Percentiles rank a stretch among this genome's conserved stretches.
Evolutionary conservation across 2,797 vertebrate genomes (phyloP).

Genomic region (Mormyrus hasselquistii): DNA sequence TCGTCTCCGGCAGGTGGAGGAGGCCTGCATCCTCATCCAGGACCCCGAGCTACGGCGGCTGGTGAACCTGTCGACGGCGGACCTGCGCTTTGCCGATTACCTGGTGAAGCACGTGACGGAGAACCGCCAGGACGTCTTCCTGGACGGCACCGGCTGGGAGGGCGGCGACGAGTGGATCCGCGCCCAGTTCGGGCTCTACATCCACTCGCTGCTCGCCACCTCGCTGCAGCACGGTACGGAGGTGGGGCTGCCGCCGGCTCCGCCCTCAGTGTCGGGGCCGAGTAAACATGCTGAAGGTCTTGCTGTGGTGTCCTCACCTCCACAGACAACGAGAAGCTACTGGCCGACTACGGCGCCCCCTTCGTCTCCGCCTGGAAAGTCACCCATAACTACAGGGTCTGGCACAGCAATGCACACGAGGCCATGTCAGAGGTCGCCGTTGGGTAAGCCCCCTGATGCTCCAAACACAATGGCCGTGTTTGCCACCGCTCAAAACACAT

Average conservation of each 20-base stretch:
- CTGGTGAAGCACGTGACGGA: slow-evolving; percentile 90
- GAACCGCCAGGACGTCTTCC: slow-evolving; percentile 89
- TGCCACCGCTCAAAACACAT: neutral
- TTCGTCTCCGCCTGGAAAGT: slow-evolving; percentile 86
- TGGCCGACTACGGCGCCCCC: slow-evolving; percentile 78
- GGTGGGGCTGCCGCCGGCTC: neutral
- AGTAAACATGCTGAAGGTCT: too few species aligned
- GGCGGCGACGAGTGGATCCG: slow-evolving; percentile 97
- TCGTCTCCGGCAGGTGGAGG: slow-evolving; percentile 71
- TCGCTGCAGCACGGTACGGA: slow-evolving; percentile 74
- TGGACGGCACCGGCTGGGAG: slow-evolving; percentile 97
- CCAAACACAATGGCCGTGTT: neutral
- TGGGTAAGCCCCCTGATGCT: slow-evolving; percentile 64
- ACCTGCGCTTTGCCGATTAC: slow-evolving; percentile 90
- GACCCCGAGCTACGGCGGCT: slow-evolving; percentile 84
- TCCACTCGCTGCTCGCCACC: slow-evolving; percentile 82
- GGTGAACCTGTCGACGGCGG: slow-evolving; percentile 82
- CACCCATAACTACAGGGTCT: slow-evolving; percentile 89
- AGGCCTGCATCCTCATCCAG: slow-evolving; percentile 78
- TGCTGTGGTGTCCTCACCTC: neutral
- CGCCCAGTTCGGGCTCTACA: slow-evolving; percentile 87
- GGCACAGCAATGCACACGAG: slow-evolving; percentile 89
- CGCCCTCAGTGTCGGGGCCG: neutral
- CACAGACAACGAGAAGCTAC: slow-evolving; percentile 81
- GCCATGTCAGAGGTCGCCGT: slow-evolving; percentile 79